A percentile compares a stretch with the other conserved stretches of the same genome.
Conservation (phyloP, 2,797 vertebrate genomes). For the Hypotaenidia okinawae region DNA sequence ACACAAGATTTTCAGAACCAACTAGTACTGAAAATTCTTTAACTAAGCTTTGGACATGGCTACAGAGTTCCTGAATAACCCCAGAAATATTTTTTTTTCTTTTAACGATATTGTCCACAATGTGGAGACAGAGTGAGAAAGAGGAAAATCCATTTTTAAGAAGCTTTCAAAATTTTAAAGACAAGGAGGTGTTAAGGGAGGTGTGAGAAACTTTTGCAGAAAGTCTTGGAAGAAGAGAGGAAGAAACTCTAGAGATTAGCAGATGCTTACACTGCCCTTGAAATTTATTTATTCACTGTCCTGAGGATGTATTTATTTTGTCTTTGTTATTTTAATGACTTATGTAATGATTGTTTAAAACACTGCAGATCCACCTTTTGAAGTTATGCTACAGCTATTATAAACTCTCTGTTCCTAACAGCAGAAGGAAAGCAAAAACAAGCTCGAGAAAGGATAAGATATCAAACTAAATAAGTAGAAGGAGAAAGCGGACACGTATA, state of each 20-base stretch:
- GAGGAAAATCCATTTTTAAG: background rate
- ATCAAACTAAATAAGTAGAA: background rate
- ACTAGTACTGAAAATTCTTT: background rate
- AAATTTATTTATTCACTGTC: background rate
- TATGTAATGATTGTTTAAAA: constrained; percentile 13
- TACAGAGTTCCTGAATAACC: background rate
- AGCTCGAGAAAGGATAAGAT: background rate
- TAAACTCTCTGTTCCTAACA: background rate
- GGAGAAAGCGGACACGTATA: background rate
- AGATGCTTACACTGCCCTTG: constrained; percentile 8
- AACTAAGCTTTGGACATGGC: background rate
- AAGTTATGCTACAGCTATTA: background rate
- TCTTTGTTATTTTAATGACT: constrained; percentile 33
- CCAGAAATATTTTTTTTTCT: background rate
- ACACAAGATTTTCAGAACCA: background rate
- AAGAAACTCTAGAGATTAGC: background rate
- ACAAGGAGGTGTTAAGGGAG: background rate
- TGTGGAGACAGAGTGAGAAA: background rate
- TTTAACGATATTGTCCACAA: background rate
- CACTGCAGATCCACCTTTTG: background rate
- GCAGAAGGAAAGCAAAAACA: background rate
- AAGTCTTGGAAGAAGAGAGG: background rate
- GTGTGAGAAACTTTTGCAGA: background rate
- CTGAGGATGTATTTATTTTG: background rate
- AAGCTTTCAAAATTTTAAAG: background rate